Evolutionary conservation across 2,888 invertebrate genomes (phyloP).

Genomic region (Chesias legatella): DNA sequence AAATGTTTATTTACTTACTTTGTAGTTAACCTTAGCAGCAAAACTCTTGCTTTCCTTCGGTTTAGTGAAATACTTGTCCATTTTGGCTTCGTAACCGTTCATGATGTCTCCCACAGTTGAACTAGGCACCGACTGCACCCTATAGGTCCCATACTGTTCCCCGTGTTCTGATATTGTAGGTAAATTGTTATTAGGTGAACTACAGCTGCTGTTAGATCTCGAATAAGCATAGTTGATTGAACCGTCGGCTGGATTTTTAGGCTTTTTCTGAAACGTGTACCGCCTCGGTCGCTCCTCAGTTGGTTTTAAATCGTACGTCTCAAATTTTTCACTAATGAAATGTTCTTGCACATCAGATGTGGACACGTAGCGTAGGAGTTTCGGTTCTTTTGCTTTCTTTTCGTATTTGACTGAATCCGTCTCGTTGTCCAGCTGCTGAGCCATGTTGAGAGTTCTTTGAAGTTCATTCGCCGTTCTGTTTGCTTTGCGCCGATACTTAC

Average conservation of each 20-base stretch:
- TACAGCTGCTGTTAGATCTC: constrained; percentile 68
- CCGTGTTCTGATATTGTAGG: constrained; percentile 71
- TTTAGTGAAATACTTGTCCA: constrained; percentile 69
- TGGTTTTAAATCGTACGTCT: constrained; percentile 66
- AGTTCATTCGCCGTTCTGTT: constrained; percentile 62
- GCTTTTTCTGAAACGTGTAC: constrained; percentile 65
- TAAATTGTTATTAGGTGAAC: constrained; percentile 67
- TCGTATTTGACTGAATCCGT: constrained; percentile 71
- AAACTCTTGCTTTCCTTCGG: constrained; percentile 61
- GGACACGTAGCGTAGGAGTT: constrained; percentile 64
- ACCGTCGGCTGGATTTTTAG: constrained; percentile 67
- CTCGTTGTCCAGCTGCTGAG: constrained; percentile 66
- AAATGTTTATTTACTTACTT: constrained; percentile 40
- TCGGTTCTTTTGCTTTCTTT: constrained; percentile 68
- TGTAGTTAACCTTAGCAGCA: constrained; percentile 60
- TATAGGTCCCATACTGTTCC: constrained; percentile 64
- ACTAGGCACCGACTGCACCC: constrained; percentile 45
- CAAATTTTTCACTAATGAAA: constrained; percentile 64
- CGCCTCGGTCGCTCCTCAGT: constrained; percentile 59
- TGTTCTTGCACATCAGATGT: constrained; percentile 66
- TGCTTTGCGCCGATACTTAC: constrained; percentile 55
- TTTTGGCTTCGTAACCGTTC: constrained; percentile 57
- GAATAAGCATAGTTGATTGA: constrained; percentile 71
- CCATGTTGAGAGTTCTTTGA: constrained; percentile 55
- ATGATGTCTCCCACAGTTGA: constrained; percentile 43